Percentiles rank a stretch among this genome's conserved stretches.
Evolutionary conservation across 2,797 vertebrate species (phyloP).

Genomic region (Podarcis siculus): DNA sequence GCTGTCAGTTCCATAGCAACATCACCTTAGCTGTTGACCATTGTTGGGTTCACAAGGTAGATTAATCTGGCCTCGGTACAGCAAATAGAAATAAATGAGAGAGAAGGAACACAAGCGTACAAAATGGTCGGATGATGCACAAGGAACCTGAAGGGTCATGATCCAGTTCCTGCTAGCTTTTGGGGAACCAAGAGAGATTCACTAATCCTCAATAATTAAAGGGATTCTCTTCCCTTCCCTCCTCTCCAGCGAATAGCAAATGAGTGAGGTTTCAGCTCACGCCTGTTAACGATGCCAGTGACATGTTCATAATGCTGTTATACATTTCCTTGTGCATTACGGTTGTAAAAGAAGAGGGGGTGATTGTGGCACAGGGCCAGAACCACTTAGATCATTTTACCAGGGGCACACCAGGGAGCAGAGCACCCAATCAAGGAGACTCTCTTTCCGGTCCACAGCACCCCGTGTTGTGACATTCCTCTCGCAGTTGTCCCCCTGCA

Average conservation of each 20-base stretch:
- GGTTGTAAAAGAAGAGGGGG: conserved; percentile 32
- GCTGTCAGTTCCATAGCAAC: conserved; percentile 16
- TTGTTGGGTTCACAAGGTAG: background rate
- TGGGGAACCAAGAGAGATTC: conserved; percentile 43
- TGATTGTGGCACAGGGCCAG: conserved; percentile 82
- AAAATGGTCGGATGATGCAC: fast-evolving
- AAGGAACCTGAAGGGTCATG: background rate
- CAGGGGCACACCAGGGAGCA: conserved; percentile 79
- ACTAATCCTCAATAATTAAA: conserved; percentile 51
- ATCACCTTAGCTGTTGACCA: fast-evolving
- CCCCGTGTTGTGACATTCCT: conserved; percentile 83
- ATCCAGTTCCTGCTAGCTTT: conserved; percentile 17
- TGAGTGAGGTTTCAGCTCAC: conserved; percentile 40
- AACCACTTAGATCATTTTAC: conserved; percentile 90
- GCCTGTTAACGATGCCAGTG: conserved; percentile 47
- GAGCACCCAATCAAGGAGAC: conserved; percentile 74
- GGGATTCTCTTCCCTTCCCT: conserved; percentile 23
- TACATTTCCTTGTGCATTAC: conserved; percentile 39
- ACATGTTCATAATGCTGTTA: conserved; percentile 70
- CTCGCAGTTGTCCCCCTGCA: conserved; percentile 71
- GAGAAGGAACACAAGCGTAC: background rate
- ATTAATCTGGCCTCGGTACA: background rate
- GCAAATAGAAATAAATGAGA: background rate
- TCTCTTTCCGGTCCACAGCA: conserved; percentile 81
- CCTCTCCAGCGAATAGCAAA: conserved; percentile 31